Base-by-base conservation (phyloP, 1,140 invertebrate species). In the Chrysopa pallens region DNA sequence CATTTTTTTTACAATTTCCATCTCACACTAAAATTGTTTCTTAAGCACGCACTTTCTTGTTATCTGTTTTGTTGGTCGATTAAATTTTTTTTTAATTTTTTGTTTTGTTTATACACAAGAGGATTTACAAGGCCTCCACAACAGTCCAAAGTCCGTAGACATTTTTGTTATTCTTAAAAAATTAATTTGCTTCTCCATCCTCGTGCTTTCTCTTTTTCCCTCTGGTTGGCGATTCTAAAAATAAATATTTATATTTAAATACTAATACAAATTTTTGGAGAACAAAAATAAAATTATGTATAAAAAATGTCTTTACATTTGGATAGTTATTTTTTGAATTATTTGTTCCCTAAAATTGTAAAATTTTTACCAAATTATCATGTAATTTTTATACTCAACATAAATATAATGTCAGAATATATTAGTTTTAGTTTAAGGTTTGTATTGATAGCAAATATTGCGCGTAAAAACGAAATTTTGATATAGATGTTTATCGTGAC, bases 131-230 rank as follows among this genome's bases (percentile, higher is more conserved):
- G 31, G 31, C 31, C 31, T 33, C 31, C 31, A 33, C n/a, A 23
- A 33, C 31, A 33, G 31, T 33, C 31, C 31, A 33, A 23, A 11
- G 31, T 33, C 31, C n/a, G 31, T 11, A 33, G 31, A 44, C 36
- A n/a, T 23, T 23, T 23, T 23, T 23, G 17, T 23, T 23, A 23
- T 23, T 3, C 17, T 23, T 11, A 33, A 33, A 9, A 33, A 33
- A 49, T 58, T 57, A 56, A 45, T 60, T 56, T n/a, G 50, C 54
- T 38, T 63, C 66, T 29, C 58, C 66, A 14, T 73, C 72, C 52
- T 80, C 77, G 52, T 73, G 67, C 69, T 80, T 80, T 70, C 77
- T 72, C 55, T 80, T 80, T 57, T 78, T 78, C 42, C 77, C 77
- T 64, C 74, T 62, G 38, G 65, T 65, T 50, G 67, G 66, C 51